These are phyloP conservation scores for Cydia strobilella DNA, from an alignment of 1,140 invertebrate genomes.

Conservation along the genomic window DNA sequence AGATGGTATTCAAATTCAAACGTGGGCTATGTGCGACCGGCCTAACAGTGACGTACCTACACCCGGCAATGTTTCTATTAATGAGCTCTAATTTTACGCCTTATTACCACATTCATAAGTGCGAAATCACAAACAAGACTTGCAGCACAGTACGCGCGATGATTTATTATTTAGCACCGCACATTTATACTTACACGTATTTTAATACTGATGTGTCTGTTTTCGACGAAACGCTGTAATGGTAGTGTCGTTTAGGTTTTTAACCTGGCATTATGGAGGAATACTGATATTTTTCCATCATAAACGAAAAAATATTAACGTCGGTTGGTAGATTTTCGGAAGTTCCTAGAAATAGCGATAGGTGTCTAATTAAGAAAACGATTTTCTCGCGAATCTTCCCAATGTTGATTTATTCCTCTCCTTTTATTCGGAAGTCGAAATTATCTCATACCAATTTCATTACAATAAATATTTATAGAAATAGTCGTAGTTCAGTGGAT, in stretches of 20 bases:
- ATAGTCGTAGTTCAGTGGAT: not conserved
- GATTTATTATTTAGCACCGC: not conserved
- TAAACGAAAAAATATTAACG: no score
- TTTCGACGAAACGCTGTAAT: not conserved
- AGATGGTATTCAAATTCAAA: not conserved
- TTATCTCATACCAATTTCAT: not conserved
- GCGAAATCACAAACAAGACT: not conserved
- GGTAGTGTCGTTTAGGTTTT: not conserved
- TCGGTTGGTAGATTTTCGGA: no score
- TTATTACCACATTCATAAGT: not conserved
- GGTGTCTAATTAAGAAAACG: no score
- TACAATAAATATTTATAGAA: constrained; percentile 4
- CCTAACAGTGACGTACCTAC: constrained; percentile 5
- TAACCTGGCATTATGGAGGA: not conserved
- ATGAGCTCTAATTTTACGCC: not conserved
- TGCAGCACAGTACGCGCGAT: not conserved
- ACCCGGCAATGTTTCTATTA: not conserved
- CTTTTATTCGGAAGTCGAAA: not conserved
- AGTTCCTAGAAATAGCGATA: no score
- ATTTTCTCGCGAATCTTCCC: not conserved
- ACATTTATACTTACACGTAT: not conserved
- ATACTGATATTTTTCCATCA: not conserved
- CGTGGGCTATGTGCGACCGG: not conserved
- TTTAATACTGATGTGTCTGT: not conserved
- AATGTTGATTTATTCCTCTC: not conserved